A percentile compares a stretch with the other conserved stretches of the same genome.
Evolutionary conservation across 2,113 vertebrate species (phyloP).

Genomic region (Nycticebus coucang): DNA sequence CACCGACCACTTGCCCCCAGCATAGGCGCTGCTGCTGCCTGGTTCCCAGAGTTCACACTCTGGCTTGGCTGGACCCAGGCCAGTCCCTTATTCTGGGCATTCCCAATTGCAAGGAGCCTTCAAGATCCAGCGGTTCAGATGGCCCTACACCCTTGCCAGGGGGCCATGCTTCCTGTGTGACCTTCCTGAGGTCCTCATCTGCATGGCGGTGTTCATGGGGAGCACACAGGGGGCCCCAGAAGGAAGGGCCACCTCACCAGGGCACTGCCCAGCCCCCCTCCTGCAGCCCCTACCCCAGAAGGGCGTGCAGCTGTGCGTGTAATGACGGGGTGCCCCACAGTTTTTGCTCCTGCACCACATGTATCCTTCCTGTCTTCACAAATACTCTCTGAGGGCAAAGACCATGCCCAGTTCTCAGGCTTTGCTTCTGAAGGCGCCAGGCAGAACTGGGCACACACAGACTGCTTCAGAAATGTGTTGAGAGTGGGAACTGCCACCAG

Average conservation of each 20-base stretch:
- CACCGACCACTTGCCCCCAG: not conserved
- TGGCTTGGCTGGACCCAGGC: too few relatives aligned
- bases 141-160: too few relatives aligned
- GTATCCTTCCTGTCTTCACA: not conserved
- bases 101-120: not conserved
- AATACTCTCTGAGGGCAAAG: not conserved
- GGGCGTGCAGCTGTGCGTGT: rapidly evolving
- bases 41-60: not conserved
- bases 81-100: not conserved
- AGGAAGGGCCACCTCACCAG: not conserved
- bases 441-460: not conserved
- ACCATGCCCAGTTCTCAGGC: not conserved
- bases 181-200: not conserved
- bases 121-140: not conserved
- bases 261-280: not conserved
- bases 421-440: not conserved
- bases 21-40: too few relatives aligned
- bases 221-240: not conserved
- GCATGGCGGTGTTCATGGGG: not conserved
- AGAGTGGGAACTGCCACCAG: too few relatives aligned
- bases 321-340: not conserved
- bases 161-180: not conserved
- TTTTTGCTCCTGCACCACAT: not conserved
- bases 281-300: rapidly evolving
- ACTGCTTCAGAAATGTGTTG: not conserved